phyloP scores from a whole-genome alignment of 2,888 invertebrate species.

The Macrosiphum euphorbiae region DNA sequence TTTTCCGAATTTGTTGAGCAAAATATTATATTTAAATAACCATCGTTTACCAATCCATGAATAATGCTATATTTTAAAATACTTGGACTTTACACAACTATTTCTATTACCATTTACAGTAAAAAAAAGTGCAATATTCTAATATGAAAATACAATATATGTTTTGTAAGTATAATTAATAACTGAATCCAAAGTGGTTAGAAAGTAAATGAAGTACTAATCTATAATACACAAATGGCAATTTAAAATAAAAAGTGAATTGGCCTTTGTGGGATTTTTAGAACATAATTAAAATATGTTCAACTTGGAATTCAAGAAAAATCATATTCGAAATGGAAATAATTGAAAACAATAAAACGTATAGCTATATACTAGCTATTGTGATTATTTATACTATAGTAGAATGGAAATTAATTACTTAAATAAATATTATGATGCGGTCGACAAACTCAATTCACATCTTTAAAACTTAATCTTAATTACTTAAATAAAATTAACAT shows the following conservation, averaged over 20 bases:
- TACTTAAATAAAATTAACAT: neutral
- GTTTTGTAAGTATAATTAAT: neutral
- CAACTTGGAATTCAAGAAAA: neutral
- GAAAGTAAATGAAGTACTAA: neutral
- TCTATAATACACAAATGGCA: neutral
- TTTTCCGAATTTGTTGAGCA: no score
- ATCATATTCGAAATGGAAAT: neutral
- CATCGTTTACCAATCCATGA: no score
- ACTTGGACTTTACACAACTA: no score
- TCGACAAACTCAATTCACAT: neutral
- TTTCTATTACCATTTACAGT: no score
- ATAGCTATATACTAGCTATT: neutral
- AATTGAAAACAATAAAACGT: neutral
- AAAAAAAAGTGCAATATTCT: no score
- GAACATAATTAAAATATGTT: neutral
- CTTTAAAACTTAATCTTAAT: neutral
- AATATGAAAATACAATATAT: neutral
- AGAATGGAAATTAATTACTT: neutral
- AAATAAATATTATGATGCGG: neutral
- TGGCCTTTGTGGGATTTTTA: neutral
- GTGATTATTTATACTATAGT: neutral
- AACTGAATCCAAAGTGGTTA: neutral
- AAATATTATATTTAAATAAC: no score
- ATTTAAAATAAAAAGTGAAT: neutral
- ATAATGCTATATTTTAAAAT: no score